These are phyloP conservation scores for Erebia palarica DNA, from an alignment of 2,888 invertebrate genomes.

Conservation along the genomic window DNA sequence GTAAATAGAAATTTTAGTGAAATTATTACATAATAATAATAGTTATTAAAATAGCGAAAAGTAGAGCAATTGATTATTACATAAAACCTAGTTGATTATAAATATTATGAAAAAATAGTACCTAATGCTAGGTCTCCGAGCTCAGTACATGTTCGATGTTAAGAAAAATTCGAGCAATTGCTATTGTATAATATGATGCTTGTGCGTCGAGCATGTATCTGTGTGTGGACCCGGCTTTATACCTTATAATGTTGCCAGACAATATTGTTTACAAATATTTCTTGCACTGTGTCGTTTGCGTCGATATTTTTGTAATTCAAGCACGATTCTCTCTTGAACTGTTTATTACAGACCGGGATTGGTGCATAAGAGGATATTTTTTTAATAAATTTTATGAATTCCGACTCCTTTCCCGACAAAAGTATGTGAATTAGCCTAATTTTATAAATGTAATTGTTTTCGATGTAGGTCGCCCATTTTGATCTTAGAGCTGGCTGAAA, in stretches of 20 bases:
- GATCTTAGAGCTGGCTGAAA: neutral
- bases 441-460: slow-evolving; percentile 21
- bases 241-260: slow-evolving; percentile 75
- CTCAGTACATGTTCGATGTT: neutral
- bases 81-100: slow-evolving; percentile 73
- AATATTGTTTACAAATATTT: slow-evolving; percentile 69
- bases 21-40: slow-evolving; percentile 60
- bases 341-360: slow-evolving; percentile 48
- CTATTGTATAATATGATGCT: neutral
- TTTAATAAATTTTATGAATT: slow-evolving; percentile 57
- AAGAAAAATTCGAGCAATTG: neutral
- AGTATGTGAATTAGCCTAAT: slow-evolving; percentile 18
- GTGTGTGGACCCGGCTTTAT: slow-evolving; percentile 31
- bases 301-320: slow-evolving; percentile 53
- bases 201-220: slow-evolving; percentile 1
- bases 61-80: slow-evolving; percentile 77
- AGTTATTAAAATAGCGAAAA: slow-evolving; percentile 61
- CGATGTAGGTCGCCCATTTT: neutral
- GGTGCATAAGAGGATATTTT: slow-evolving; percentile 70
- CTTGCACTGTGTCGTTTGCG: slow-evolving; percentile 70
- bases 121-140: slow-evolving; percentile 47
- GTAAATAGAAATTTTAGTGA: slow-evolving; percentile 69
- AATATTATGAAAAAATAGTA: slow-evolving; percentile 61
- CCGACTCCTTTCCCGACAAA: slow-evolving; percentile 43
- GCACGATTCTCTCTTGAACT: slow-evolving; percentile 43